Conservation (phyloP, 2,888 invertebrate genomes). For the Hydrotaea diabolus region DNA sequence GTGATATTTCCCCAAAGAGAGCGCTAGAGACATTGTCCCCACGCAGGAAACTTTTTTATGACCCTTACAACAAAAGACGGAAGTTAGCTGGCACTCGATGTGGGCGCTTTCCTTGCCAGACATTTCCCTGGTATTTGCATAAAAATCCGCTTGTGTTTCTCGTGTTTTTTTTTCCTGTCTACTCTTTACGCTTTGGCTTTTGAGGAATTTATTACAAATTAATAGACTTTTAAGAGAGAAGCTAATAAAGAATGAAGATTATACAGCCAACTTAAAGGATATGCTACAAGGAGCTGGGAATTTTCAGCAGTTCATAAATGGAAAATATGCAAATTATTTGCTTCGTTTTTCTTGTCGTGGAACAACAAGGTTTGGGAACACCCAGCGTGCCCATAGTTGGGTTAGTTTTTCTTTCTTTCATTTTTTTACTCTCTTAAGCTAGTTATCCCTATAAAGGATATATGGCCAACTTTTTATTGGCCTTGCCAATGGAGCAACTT, state of each 20-base stretch:
- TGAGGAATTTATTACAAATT: conserved; percentile 6
- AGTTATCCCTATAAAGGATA: neutral
- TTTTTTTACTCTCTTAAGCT: too few species aligned
- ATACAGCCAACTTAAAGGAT: neutral
- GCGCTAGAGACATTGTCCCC: neutral
- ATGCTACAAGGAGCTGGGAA: neutral
- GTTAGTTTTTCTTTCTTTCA: neutral
- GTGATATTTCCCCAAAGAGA: neutral
- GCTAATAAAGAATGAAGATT: neutral
- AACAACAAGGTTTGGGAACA: too few species aligned
- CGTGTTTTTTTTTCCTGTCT: neutral
- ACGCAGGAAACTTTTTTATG: neutral
- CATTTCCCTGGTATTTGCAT: neutral
- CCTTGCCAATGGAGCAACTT: neutral
- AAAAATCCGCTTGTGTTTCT: neutral
- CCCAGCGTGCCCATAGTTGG: too few species aligned
- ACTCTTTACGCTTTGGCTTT: neutral
- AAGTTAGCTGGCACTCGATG: too few species aligned
- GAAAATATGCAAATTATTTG: conserved; percentile 6
- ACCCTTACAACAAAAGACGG: neutral
- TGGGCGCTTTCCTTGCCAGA: neutral
- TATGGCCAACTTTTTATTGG: conserved; percentile 19
- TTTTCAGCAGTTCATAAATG: neutral
- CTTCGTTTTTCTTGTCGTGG: too few species aligned
- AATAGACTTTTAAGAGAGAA: neutral